Evolutionary conservation across 1,140 invertebrate species (phyloP).

Genomic region (Charaxes varanes): DNA sequence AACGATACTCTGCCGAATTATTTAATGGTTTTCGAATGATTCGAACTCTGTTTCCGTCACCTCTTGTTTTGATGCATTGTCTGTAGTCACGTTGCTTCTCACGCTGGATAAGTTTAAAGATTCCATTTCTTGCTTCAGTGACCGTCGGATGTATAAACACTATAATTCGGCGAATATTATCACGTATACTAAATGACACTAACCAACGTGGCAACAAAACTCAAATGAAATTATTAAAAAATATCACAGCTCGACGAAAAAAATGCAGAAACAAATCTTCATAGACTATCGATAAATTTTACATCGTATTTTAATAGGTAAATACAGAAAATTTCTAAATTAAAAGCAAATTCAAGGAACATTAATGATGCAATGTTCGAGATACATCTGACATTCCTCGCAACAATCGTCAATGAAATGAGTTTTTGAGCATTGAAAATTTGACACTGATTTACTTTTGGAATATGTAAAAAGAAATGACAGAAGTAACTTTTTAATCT

Average conservation of each 20-base stretch:
- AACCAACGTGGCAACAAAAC: slow-evolving; percentile 68
- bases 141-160: slow-evolving; percentile 30
- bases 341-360: slow-evolving; percentile 12
- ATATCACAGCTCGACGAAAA: slow-evolving; percentile 24
- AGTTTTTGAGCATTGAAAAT: no score
- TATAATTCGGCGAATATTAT: slow-evolving; percentile 31
- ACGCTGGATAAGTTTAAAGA: slow-evolving; percentile 58
- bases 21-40: no score
- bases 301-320: slow-evolving; percentile 19
- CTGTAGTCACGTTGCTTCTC: slow-evolving; percentile 33
- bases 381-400: slow-evolving; percentile 30
- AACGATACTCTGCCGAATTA: no score
- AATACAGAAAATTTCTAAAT: slow-evolving; percentile 6
- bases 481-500: not conserved
- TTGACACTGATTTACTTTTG: slow-evolving; percentile 13
- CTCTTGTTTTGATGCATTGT: slow-evolving; percentile 38
- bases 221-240: slow-evolving; percentile 40
- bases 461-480: no score
- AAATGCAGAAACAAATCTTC: slow-evolving; percentile 18
- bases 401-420: slow-evolving; percentile 11
- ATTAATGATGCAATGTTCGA: slow-evolving; percentile 26
- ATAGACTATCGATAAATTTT: slow-evolving; percentile 20
- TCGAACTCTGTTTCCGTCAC: slow-evolving; percentile 40
- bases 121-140: slow-evolving; percentile 44
- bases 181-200: slow-evolving; percentile 61